These are phyloP conservation scores for Lerista edwardsae DNA, from an alignment of 2,797 vertebrate species.

Conservation along the genomic window DNA sequence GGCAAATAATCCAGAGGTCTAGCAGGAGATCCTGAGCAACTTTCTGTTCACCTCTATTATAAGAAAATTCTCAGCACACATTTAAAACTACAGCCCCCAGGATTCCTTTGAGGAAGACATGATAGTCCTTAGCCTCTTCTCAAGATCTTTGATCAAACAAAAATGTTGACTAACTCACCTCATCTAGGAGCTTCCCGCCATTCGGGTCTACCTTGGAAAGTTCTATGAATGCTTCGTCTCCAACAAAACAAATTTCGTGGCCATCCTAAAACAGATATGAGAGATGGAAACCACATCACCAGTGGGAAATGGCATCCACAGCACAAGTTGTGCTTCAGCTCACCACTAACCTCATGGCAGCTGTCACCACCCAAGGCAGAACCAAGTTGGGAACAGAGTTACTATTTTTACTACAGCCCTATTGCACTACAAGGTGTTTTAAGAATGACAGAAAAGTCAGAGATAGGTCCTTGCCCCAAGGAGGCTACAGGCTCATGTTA, in stretches of 20 bases:
- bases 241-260: constrained; percentile 98
- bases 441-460: background rate
- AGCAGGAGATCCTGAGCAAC: no score
- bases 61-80: background rate
- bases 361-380: no score
- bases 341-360: background rate
- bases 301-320: background rate
- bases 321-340: background rate
- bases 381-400: background rate
- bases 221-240: constrained; percentile 90
- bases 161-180: constrained; percentile 75
- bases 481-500: background rate
- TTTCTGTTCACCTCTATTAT: no score
- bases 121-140: background rate
- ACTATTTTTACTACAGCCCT: accelerated
- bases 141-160: accelerated
- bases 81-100: no score
- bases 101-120: background rate
- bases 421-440: background rate
- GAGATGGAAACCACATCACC: background rate
- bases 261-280: constrained; percentile 80
- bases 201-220: constrained; percentile 88
- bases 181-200: constrained; percentile 85
- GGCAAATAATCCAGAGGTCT: no score
- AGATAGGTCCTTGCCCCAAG: background rate